Evolutionary conservation across 2,888 invertebrate species (phyloP), one percentile per base, ranked within the genome.

Genomic region (Drosophila pseudotakahashii): DNA sequence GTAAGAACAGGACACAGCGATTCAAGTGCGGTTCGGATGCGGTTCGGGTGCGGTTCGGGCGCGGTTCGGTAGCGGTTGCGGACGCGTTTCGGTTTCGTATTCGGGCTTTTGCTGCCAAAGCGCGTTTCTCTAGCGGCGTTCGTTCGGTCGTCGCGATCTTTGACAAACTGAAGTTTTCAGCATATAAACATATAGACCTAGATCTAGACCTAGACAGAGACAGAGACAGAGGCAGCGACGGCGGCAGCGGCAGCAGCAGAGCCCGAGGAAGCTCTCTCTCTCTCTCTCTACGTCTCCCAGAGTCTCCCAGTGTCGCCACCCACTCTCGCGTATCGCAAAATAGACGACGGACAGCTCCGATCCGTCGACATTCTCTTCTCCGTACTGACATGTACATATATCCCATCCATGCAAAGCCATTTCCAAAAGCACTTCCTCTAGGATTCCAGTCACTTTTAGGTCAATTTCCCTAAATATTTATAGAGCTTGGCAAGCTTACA

Each of bases 81-180:
- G 58, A 57, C 47, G 47, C 64, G 54, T 62, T 62, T 63, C 73
- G 69, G 58, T 63, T 76, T 73, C 69, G 64, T 54, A 44, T 64
- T 39, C 48, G 60, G 59, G 59, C 45, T 55, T 63, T 48, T 57
- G 26, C 55, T 26, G 45, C 37, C 48, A 64, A 63, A 52, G 81
- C 76, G 79, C 76, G 73, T 81, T 77, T 73, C 73, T 70, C 73
- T 72, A 68, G 74, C 84, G 75, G 72, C 87, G 85, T 84, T 87
- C 88, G 82, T 85, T 81, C 75, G 70, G 74, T 77, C 69, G 83
- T 71, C 81, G 88, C 85, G 87, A 83, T 88, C 85, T 88, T 85
- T 77, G 89, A 87, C 89, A 87, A 86, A 86, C 85, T 86, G 81
- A 86, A 89, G 89, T 85, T 89, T 60, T 59, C 51, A 23, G 47